Evolutionary conservation across 1,140 invertebrate species (phyloP), one percentile per base, ranked within the genome.

Genomic region (Ganaspis sp.): DNA sequence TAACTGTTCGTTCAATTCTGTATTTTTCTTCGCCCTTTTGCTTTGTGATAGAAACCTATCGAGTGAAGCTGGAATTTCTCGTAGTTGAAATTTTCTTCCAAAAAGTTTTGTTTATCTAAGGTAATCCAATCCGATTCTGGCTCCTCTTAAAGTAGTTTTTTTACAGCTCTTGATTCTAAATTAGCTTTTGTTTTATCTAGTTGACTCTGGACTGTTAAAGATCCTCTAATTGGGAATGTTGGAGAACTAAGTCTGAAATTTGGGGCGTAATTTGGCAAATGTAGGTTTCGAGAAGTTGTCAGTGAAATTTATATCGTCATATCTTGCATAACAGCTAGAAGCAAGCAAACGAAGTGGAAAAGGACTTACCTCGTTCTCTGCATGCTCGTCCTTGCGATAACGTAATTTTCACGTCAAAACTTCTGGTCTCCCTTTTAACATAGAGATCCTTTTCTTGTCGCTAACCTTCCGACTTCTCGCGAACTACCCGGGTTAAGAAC

Each of bases 1-100:
- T 84, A 86, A 85, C 84, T 84, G 84, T 73, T 81, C 77, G 72
- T 73, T 70, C 75, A 75, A 85, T 77, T 81, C 87, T 84, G 80
- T 84, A 86, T 86, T 86, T 87, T 87, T 85, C 80, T 87, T 87
- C 73, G 76, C 77, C 19, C 37, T 19, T 34, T 26, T 37, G 53
- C 74, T 37, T 34, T 74, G 78, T 74, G 79, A 80, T 73, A 74
- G 74, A 78, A 77, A 78, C 77, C 75, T 82, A 80, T 81, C 72
- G 75, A 76, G 54, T 42, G 23, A 9, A 49, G 17, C 4, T 49
- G 2, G 19, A 49, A 19, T 17, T 9, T 49, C 45, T 17, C n/a
- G 6, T 74, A 42, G 40, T 42, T 76, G 23, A 26, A 15, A 64
- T 38, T 77, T 64, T 73, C 64, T 73, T 37, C 49, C 9, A 0